Conservation (phyloP, 2,888 invertebrate genomes). For the Cephus spinipes region DNA sequence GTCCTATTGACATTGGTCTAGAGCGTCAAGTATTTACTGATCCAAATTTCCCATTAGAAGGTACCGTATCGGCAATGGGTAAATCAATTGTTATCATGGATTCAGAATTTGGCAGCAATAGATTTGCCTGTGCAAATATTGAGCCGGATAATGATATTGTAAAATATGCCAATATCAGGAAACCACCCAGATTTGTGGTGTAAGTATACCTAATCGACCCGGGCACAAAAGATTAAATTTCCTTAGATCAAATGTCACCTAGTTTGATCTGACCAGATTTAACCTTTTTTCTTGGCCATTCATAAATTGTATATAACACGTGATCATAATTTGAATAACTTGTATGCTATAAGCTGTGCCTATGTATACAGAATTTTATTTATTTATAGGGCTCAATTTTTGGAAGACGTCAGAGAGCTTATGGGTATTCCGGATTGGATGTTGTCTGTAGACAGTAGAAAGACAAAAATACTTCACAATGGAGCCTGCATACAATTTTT, state of each 20-base stretch:
- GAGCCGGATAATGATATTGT: slow-evolving; percentile 91
- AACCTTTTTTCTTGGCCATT: background rate
- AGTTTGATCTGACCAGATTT: too few species aligned
- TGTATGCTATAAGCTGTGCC: background rate
- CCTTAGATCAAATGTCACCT: background rate
- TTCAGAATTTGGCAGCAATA: slow-evolving; percentile 76
- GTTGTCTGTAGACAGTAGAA: slow-evolving; percentile 84
- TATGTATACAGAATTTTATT: background rate
- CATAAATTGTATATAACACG: background rate
- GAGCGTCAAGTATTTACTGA: slow-evolving; percentile 84
- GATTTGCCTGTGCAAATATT: slow-evolving; percentile 92
- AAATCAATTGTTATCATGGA: slow-evolving; percentile 87
- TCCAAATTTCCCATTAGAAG: slow-evolving; percentile 88
- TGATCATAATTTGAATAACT: background rate
- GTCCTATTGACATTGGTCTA: slow-evolving; percentile 84
- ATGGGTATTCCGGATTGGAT: slow-evolving; percentile 93
- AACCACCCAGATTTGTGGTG: slow-evolving; percentile 90
- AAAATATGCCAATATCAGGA: slow-evolving; percentile 88
- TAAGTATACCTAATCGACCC: slow-evolving; percentile 68
- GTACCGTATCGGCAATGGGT: slow-evolving; percentile 81
- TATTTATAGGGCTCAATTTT: slow-evolving; percentile 80
- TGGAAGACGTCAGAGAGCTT: slow-evolving; percentile 82
- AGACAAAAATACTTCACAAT: slow-evolving; percentile 81
- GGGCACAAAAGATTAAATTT: background rate
- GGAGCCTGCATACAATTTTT: slow-evolving; percentile 87